Conservation (phyloP, 2,113 vertebrate genomes). For the Plectropomus leopardus region DNA sequence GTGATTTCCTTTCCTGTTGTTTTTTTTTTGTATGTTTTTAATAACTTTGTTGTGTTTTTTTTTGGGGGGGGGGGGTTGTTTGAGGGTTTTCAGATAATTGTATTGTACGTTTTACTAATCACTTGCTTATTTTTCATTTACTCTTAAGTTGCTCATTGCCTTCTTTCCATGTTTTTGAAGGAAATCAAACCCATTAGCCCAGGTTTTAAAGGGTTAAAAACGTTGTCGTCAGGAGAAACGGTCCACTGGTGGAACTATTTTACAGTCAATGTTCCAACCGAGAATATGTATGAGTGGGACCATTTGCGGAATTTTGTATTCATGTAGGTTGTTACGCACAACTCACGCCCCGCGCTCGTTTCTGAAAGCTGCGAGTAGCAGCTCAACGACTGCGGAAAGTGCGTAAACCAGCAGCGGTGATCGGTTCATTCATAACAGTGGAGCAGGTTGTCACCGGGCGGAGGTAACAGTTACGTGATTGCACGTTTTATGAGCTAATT, state of each 20-base stretch:
- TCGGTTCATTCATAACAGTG: slow-evolving; percentile 24
- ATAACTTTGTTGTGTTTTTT: too few relatives aligned
- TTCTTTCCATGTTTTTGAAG: too few relatives aligned
- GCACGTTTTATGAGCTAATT: neutral
- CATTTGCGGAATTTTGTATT: slow-evolving; percentile 55
- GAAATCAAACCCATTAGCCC: too few relatives aligned
- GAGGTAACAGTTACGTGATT: slow-evolving; percentile 18
- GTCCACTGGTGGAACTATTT: slow-evolving; percentile 32
- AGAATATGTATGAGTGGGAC: slow-evolving; percentile 38
- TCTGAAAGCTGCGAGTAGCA: fast-evolving
- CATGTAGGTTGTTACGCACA: slow-evolving; percentile 19
- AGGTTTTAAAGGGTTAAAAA: too few relatives aligned
- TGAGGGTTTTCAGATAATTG: too few relatives aligned
- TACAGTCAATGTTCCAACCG: slow-evolving; percentile 12
- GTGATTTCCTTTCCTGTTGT: too few relatives aligned
- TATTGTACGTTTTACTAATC: too few relatives aligned
- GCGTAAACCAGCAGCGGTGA: slow-evolving; percentile 33
- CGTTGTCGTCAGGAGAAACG: neutral
- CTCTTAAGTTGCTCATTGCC: too few relatives aligned
- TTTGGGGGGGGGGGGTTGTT: too few relatives aligned
- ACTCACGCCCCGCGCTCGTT: neutral
- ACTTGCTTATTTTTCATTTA: too few relatives aligned
- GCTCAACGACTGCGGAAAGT: slow-evolving; percentile 19
- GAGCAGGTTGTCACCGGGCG: slow-evolving; percentile 25
- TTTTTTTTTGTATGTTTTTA: too few relatives aligned